Evolutionary conservation across 1,140 invertebrate species (phyloP), one percentile per base, ranked within the genome.

Genomic region (Agrilus planipennis): DNA sequence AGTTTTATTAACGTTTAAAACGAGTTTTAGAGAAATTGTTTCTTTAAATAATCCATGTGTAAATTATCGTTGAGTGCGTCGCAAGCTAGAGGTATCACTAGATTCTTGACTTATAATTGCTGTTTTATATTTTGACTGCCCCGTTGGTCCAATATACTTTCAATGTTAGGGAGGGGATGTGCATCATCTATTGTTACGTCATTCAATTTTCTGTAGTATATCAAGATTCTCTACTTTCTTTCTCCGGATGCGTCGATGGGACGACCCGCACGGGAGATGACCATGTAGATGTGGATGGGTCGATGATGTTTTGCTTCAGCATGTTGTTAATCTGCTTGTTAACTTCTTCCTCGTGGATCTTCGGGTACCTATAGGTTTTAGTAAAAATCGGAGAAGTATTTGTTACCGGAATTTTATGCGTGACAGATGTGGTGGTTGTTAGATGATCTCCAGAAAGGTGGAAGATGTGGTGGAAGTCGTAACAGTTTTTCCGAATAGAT

Each of bases 291-390:
- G 14, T 11, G 22, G 32, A 44, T 38, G 41, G 44, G 37, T 34
- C 6, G 14, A 51, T 51, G 7, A 53, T 42, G 0, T 28, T 22
- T 10, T 46, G 27, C 9, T 48, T 28, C 3, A 51, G 17, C 39
- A 51, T 44, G 34, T 49, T 28, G 23, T 21, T 20, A 2, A 52
- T 45, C 41, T 50, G n/a, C n/a, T n/a, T n/a, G n/a, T n/a, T n/a
- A n/a, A n/a, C n/a, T n/a, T 50, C 47, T 25, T 22, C 7, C 43
- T 45, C 39, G 28, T 50, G 40, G 10, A 40, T 9, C 11, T 43
- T 30, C 3, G 49, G 42, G 21, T 47, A 44, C 25, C 45, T 35
- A 36, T 50, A 48, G n/a, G 39, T 20, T 30, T 42, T 44, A 20
- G 39, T 30, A 34, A 34, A 25, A n/a, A 44, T n/a, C n/a, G n/a